Evolutionary conservation across 1,140 invertebrate genomes (phyloP), one percentile per base, ranked within the genome.

Genomic region (Micrasema minimum): DNA sequence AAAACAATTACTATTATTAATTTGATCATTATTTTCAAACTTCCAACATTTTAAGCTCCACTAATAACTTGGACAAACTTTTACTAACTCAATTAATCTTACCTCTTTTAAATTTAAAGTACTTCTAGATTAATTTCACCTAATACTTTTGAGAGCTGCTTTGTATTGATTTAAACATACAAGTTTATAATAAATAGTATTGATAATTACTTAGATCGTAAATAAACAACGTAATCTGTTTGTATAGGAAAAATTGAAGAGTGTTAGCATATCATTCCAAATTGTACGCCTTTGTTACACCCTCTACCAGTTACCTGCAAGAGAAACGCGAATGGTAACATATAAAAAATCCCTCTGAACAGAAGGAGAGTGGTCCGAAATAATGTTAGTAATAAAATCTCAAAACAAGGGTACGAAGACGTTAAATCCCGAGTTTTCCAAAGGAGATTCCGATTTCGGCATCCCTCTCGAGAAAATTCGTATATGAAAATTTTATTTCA

Each of bases 391-490:
- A 66, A 55, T 66, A 66, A 66, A 66, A 66, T 66, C 46, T 48
- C 46, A 66, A 66, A 66, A 66, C 65, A 66, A 66, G 65, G 65
- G 65, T 66, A 53, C n/a, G 10, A 20, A 53, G 65, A 50, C 65
- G 65, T 53, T 66, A 66, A 66, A 53, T 53, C 50, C 65, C 26
- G 45, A 65, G 23, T 66, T 66, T 14, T 66, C 7, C 10, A n/a
- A n/a, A n/a, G 16, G 26, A 50, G 20, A 23, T 26, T 50, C n/a
- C 62, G 20, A 48, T 11, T 65, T 65, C 16, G 26, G 43, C 45
- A 26, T n/a, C n/a, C 31, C 62, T 23, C 22, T 7, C n/a, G 45
- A 65, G 59, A 62, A 46, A 62, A 46, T 43, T 23, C 12, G 18
- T 23, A 22, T 45, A 62, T 62, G 59, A 62, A 62, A 45, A 45